A percentile compares a stretch with the other conserved stretches of the same genome.
These are phyloP conservation scores for Diadema setosum DNA, from an alignment of 35 echinoderm and acorn worm genomes.

Conservation along the genomic window DNA sequence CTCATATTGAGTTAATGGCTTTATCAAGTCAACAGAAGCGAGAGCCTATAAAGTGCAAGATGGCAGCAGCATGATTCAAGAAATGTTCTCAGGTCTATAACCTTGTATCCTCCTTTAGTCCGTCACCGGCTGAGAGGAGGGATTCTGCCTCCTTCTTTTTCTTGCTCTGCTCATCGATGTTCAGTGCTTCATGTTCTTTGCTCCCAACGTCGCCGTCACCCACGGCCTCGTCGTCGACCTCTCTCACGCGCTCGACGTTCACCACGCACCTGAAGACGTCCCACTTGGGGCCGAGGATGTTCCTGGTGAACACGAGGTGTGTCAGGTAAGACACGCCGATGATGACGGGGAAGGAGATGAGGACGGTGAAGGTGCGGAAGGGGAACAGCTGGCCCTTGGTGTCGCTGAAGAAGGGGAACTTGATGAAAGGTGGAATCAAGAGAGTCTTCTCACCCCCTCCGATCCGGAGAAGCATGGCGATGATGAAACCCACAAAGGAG, in stretches of 20 bases:
- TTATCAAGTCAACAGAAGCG: too few species aligned
- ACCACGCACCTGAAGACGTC: slow-evolving; percentile 66
- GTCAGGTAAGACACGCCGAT: slow-evolving; percentile 59
- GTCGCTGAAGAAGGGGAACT: slow-evolving; percentile 66
- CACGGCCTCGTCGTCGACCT: neutral
- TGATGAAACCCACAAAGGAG: slow-evolving; percentile 60
- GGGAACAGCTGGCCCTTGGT: slow-evolving; percentile 53
- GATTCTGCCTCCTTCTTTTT: too few species aligned
- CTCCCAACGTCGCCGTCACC: neutral
- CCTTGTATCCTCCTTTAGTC: too few species aligned
- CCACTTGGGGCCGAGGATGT: neutral
- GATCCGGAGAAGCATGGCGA: slow-evolving; percentile 67
- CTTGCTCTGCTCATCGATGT: too few species aligned
- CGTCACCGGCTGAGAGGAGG: too few species aligned
- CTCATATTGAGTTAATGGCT: too few species aligned
- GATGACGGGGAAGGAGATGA: slow-evolving; percentile 56
- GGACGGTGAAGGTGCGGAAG: slow-evolving; percentile 78
- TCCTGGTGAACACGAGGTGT: slow-evolving; percentile 54
- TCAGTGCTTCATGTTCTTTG: too few species aligned
- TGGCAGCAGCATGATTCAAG: too few species aligned
- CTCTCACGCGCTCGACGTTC: neutral
- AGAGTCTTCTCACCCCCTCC: slow-evolving; percentile 64
- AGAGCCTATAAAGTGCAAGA: too few species aligned
- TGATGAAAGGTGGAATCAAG: slow-evolving; percentile 44
- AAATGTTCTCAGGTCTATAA: too few species aligned